These are phyloP conservation scores for Telmatochromis sp. DNA, from an alignment of 2,113 vertebrate genomes.

Conservation along the genomic window DNA sequence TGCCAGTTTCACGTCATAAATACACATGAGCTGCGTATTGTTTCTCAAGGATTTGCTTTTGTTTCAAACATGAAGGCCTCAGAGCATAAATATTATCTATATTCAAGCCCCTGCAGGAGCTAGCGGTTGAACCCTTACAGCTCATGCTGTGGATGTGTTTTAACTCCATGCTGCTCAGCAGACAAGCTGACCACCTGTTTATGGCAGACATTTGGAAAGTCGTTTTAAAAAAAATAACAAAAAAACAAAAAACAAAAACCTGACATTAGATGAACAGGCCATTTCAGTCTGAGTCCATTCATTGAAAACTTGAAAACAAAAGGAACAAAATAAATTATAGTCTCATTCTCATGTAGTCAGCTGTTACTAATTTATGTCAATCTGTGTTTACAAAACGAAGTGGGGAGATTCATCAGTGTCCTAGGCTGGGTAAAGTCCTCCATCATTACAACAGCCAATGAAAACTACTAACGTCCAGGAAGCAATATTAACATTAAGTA, in stretches of 20 bases:
- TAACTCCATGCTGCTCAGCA: slow-evolving; percentile 63
- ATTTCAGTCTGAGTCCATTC: background rate
- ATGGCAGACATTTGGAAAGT: slow-evolving; percentile 45
- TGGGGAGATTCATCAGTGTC: background rate
- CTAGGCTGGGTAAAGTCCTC: background rate
- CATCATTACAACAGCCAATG: background rate
- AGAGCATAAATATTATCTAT: slow-evolving; percentile 54
- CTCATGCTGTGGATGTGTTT: slow-evolving; percentile 69
- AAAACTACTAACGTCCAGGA: background rate
- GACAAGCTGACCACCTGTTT: slow-evolving; percentile 70
- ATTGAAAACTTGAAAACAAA: background rate
- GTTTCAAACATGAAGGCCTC: slow-evolving; percentile 34
- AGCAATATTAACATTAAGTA: background rate
- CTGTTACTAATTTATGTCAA: background rate
- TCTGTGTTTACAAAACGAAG: background rate
- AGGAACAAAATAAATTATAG: background rate
- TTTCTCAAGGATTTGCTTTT: slow-evolving; percentile 31
- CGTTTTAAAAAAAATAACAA: background rate
- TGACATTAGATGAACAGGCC: background rate
- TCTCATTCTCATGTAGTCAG: background rate
- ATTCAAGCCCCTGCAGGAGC: slow-evolving; percentile 68
- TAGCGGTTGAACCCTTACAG: slow-evolving; percentile 70
- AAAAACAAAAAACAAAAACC: background rate
- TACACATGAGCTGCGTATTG: background rate
- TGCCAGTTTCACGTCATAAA: background rate